Evolutionary conservation across 2,888 invertebrate genomes (phyloP), one percentile per base, ranked within the genome.

Genomic region (Pollenia labialis): DNA sequence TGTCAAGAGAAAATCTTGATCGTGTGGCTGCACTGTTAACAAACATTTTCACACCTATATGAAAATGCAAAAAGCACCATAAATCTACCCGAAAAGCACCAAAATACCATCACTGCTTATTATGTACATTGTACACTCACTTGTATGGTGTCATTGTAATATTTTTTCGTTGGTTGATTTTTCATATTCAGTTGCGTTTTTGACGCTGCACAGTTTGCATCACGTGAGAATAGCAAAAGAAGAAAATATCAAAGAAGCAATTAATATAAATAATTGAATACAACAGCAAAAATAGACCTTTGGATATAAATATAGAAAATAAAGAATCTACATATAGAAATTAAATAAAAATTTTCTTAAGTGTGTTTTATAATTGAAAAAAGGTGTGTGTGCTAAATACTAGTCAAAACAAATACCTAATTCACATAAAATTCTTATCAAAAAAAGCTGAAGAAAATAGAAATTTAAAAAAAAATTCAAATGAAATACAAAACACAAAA

Each of bases 161-260:
- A 87, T 87, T 87, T 81, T 85, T 87, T 87, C 81, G 54, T 81
- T 81, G 76, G 76, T 66, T 84, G 84, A 72, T 48, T 87, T 84
- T 87, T 86, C 80, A 72, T 86, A 86, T 86, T 87, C 84, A 87
- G 87, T 87, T 87, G 87, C 87, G 87, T 87, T 87, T 87, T 87
- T 87, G 87, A 87, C 87, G 87, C 87, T 87, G 87, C 87, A 87
- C 81, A 87, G 87, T 81, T 87, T 87, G 84, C 84, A 87, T 87
- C 87, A 87, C 87, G 87, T 87, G 87, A 87, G 87, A 81, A 81
- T 87, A 72, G 60, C 4, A 40, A 76, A 74, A 85, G 40, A n/a
- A 42, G 23, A 23, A 52, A 56, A 16, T 50, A 16, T n/a, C 32
- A 40, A 62, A 8, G 18, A 18, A 40, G 23, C 23, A 62, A 40